Conservation (phyloP, 1,140 invertebrate species). For the Littorina saxatilis region DNA sequence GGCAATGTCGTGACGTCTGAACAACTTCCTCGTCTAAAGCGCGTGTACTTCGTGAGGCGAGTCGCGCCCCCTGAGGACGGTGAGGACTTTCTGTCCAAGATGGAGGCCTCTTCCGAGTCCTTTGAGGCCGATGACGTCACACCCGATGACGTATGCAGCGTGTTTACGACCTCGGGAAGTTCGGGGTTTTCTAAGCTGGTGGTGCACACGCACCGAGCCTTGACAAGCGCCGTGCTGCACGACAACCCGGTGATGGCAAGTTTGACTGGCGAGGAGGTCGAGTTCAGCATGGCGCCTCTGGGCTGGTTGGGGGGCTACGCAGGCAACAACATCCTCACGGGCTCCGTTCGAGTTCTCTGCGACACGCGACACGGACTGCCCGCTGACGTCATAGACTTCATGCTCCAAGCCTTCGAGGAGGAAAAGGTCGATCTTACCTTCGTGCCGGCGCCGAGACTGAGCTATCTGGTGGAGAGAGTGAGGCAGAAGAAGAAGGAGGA, state of each 20-base stretch:
- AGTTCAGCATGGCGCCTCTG: not conserved
- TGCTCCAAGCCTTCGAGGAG: not conserved
- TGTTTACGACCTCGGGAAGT: constrained; percentile 35
- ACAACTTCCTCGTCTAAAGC: not conserved
- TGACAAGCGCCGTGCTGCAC: not conserved
- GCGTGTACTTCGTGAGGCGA: constrained; percentile 14
- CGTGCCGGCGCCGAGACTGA: not conserved
- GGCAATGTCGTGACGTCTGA: not conserved
- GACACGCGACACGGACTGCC: constrained; percentile 6
- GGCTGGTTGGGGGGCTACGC: constrained; percentile 22
- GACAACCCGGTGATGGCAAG: not conserved
- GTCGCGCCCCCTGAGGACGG: not conserved
- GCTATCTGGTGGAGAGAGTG: not conserved
- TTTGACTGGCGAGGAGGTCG: not conserved
- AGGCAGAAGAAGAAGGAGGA: not conserved
- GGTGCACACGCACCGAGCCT: not conserved
- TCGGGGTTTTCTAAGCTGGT: constrained; percentile 33
- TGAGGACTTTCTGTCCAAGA: not conserved
- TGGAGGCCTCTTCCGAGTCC: not conserved
- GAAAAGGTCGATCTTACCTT: not conserved
- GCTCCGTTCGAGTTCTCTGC: not conserved
- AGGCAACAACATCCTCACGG: not conserved
- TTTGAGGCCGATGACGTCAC: not conserved
- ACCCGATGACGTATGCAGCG: not conserved
- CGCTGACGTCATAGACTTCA: not conserved